Percentiles rank a stretch among this genome's conserved stretches.
phyloP scores from a whole-genome alignment of 1,140 invertebrate species.

The Brachionus plicatilis region DNA sequence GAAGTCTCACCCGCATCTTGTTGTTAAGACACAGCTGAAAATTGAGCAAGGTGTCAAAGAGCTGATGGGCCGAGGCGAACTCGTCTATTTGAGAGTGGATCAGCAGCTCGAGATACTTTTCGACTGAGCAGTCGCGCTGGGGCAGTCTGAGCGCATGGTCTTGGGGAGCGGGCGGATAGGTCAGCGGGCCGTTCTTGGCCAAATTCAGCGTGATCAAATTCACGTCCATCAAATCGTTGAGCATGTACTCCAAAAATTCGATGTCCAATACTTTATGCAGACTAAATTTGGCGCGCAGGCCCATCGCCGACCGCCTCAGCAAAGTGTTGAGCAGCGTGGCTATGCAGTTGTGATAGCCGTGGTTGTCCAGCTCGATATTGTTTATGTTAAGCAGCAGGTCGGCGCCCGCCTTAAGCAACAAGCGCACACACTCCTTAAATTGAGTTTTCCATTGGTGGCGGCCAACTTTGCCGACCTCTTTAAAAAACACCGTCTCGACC shows the following conservation, averaged over 20 bases:
- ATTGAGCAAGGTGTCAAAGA: neutral
- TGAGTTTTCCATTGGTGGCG: conserved; percentile 5
- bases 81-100: neutral
- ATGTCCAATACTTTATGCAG: neutral
- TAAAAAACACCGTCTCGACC: neutral
- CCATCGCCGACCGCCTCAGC: neutral
- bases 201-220: neutral
- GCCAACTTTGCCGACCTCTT: neutral
- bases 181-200: neutral
- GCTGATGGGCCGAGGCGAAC: neutral
- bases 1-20: neutral
- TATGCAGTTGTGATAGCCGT: neutral
- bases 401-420: conserved; percentile 11
- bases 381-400: conserved; percentile 1
- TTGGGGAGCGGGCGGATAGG: neutral
- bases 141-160: neutral
- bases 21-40: conserved; percentile 12
- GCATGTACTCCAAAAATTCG: neutral
- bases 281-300: neutral
- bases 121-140: neutral
- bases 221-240: conserved; percentile 1
- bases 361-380: neutral
- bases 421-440: neutral
- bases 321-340: neutral
- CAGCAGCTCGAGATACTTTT: neutral